Base-by-base conservation (phyloP, 2,797 vertebrate species). In the Cyclopterus lumpus region DNA sequence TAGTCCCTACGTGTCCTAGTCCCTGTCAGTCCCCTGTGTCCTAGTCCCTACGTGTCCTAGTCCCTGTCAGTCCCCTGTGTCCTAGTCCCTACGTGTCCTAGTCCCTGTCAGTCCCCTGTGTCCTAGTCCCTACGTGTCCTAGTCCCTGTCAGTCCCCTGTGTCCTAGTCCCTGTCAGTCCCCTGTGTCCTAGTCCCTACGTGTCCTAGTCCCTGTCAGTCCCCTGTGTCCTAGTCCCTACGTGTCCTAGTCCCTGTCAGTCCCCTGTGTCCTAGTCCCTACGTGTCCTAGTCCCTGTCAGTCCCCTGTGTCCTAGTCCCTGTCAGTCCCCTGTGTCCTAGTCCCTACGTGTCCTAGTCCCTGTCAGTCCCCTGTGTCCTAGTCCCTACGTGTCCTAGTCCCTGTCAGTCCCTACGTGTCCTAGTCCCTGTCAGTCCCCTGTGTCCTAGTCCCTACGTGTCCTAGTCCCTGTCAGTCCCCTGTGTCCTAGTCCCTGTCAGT, bases 251-350 rank as follows among this genome's bases (percentile, higher is more conserved):
- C 20, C 38, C 26, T 28, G 76, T 26, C 55, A 32, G 59, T 26
- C 48, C 1, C 49, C 15, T 54, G 38, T n/a, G n/a, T n/a, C n/a
- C n/a, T n/a, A n/a, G n/a, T n/a, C n/a, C n/a, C n/a, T n/a, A n/a
- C n/a, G n/a, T n/a, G 49, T 67, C 44, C 55, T 22, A 42, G 59
- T 70, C 20, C 38, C 26, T 28, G 76, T 26, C 55, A 32, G 59
- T 26, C 48, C 1, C 49, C 15, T 54, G 38, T n/a, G 49, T 67
- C 44, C 55, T 22, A 42, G 59, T 70, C 20, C 38, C 26, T 28
- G 76, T 26, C 55, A 32, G 59, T 26, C 48, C 1, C 49, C 15
- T 54, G 38, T n/a, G n/a, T n/a, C n/a, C n/a, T n/a, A n/a, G n/a
- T n/a, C n/a, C n/a, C n/a, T n/a, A n/a, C n/a, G n/a, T n/a, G 49